Base-by-base conservation (phyloP, 1,140 invertebrate genomes). In the Dryas iulia region DNA sequence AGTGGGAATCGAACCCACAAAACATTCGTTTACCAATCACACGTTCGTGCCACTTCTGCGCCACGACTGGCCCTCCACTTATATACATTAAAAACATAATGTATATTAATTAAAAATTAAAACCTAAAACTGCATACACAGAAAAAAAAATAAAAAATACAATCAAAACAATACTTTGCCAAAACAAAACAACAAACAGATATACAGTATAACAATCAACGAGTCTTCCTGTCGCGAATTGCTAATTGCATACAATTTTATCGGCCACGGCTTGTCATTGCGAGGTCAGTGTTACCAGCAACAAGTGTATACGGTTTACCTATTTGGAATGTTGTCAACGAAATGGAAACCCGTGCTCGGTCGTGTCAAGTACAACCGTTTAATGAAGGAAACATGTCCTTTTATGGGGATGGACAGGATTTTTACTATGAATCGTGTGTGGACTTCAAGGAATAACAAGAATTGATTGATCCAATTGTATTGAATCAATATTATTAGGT, bases 241-340 rank as follows among this genome's bases (percentile, higher is more conserved):
- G 39, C 39, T 47, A 47, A 47, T 47, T 47, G 39, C 39, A 47
- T 21, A 47, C 39, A 47, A 47, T 47, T 18, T 47, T 47, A 47
- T 47, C 39, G 39, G 39, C 39, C 18, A 3, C 39, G 18, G 39
- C 18, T 3, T 21, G 39, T 47, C 39, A 47, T 47, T 47, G 39
- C 2, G 39, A 47, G 39, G 58, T 59, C 33, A 59, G 58, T 35
- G 33, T 35, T 57, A 23, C 31, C 58, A 59, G 58, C 58, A 59
- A 59, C 58, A 59, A 14, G 58, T 59, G 39, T 21, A 47, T 21
- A 21, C 8, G 39, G 14, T 21, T 28, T 47, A 47, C 39, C 39
- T 47, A 47, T 47, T 35, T 31, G 58, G 31, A 59, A 59, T 59
- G 58, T 39, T 59, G 58, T 59, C 58, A 39, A 59, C 33, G 31